phyloP scores from a whole-genome alignment of 2,888 invertebrate species.

The Caenorhabditis angaria region DNA sequence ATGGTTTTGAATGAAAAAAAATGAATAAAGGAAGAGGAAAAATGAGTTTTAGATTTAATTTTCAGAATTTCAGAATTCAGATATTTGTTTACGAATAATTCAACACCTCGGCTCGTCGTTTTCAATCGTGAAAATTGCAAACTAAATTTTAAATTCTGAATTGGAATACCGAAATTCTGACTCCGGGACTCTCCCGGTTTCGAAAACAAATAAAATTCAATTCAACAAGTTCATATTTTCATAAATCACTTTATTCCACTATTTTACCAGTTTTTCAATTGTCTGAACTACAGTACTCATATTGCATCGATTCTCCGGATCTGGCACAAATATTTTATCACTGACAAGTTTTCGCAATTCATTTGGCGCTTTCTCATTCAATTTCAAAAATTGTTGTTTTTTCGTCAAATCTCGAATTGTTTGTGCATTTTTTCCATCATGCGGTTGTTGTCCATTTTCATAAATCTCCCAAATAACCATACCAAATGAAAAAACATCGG shows the following conservation, averaged over 20 bases:
- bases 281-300: constrained; percentile 17
- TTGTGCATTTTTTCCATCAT: constrained; percentile 33
- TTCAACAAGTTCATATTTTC: too few relatives aligned
- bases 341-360: constrained; percentile 16
- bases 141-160: too few relatives aligned
- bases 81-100: too few relatives aligned
- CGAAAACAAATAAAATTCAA: too few relatives aligned
- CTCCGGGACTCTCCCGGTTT: too few relatives aligned
- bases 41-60: not conserved
- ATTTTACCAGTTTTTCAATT: not conserved
- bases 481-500: constrained; percentile 38
- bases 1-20: not conserved
- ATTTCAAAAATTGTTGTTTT: constrained; percentile 27
- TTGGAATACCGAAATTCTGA: too few relatives aligned
- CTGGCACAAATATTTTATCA: constrained; percentile 27
- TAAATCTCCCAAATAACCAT: constrained; percentile 41
- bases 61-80: too few relatives aligned
- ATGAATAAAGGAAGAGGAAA: not conserved
- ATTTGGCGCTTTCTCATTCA: constrained; percentile 17
- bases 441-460: constrained; percentile 31
- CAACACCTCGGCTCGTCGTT: too few relatives aligned
- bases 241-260: too few relatives aligned
- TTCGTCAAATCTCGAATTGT: constrained; percentile 22
- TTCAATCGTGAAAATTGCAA: too few relatives aligned
- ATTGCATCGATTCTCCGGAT: constrained; percentile 37